Evolutionary conservation across 1,140 invertebrate genomes (phyloP), one percentile per base, ranked within the genome.

Genomic region (Diabrotica undecimpunctata): DNA sequence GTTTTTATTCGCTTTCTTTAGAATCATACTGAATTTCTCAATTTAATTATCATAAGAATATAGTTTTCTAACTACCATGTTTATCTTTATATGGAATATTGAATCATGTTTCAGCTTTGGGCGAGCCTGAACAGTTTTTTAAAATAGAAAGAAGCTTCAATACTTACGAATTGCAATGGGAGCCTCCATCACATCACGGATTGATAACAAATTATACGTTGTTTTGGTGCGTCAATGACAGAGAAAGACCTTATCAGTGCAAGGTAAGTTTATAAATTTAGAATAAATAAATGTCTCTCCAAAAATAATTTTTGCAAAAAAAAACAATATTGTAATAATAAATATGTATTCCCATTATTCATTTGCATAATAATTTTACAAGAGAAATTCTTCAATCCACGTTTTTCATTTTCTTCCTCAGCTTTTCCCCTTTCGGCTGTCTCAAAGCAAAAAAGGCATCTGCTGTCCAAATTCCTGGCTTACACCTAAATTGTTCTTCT

Each of bases 191-290:
- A 46, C 7, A 8, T 10, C 7, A 46, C 39, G 7, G 11, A 46
- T 10, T 10, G 7, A 46, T 46, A 46, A 46, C 39, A 8, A 46
- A 46, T 46, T 46, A 46, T 46, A 46, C 39, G 11, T 46, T 46
- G 39, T 46, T 89, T 72, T 90, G 87, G 86, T 91, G 90, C 74
- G 81, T 81, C 50, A 82, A 81, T 60, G 81, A 81, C 5, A 78
- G 80, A 9, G 84, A 85, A 73, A 74, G 83, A 59, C 84, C 84
- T 50, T 83, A 82, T 74, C 83, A 83, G 56, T 87, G 86, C 70
- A 79, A 77, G 37, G 83, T 86, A 79, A 72, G 75, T 75, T 60
- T 58, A 39, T 54, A 13, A 13, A 14, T 54, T 9, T n/a, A n/a
- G n/a, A n/a, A n/a, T n/a, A n/a, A n/a, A n/a, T 50, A 50, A 50